A percentile compares a stretch with the other conserved stretches of the same genome.
Conservation (phyloP, 2,113 vertebrate genomes). For the Lamprologus lemairii region DNA sequence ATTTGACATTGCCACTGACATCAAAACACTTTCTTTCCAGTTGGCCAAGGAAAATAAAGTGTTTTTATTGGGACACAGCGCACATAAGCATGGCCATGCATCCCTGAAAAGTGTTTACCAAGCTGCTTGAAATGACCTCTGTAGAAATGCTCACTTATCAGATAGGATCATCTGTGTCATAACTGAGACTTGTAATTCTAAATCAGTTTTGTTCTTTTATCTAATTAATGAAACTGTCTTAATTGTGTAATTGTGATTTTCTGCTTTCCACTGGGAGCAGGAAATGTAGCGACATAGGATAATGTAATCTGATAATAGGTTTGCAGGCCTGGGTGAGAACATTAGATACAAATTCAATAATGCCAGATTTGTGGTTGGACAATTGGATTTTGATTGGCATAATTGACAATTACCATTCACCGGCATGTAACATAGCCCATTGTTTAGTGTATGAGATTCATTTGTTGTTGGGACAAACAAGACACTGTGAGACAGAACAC, state of each 20-base stretch:
- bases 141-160: background rate
- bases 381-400: slow-evolving; percentile 66
- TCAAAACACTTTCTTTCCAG: slow-evolving; percentile 30
- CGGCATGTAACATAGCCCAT: slow-evolving; percentile 31
- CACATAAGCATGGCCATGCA: background rate
- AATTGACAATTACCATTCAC: slow-evolving; percentile 63
- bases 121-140: background rate
- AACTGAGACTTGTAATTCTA: background rate
- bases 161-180: background rate
- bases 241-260: slow-evolving; percentile 42
- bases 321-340: slow-evolving; percentile 38
- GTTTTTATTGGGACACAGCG: background rate
- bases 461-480: slow-evolving; percentile 44
- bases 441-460: slow-evolving; percentile 31
- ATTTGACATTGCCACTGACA: slow-evolving; percentile 48
- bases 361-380: slow-evolving; percentile 35
- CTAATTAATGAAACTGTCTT: slow-evolving; percentile 30
- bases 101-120: slow-evolving; percentile 23
- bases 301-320: slow-evolving; percentile 42
- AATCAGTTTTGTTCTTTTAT: slow-evolving; percentile 14
- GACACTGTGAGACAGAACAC: background rate
- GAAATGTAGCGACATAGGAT: slow-evolving; percentile 4
- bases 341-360: slow-evolving; percentile 56
- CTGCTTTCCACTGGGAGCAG: background rate
- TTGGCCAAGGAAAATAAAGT: background rate